Conservation (phyloP, 2,888 invertebrate genomes). For the Epistrophe eligans region DNA sequence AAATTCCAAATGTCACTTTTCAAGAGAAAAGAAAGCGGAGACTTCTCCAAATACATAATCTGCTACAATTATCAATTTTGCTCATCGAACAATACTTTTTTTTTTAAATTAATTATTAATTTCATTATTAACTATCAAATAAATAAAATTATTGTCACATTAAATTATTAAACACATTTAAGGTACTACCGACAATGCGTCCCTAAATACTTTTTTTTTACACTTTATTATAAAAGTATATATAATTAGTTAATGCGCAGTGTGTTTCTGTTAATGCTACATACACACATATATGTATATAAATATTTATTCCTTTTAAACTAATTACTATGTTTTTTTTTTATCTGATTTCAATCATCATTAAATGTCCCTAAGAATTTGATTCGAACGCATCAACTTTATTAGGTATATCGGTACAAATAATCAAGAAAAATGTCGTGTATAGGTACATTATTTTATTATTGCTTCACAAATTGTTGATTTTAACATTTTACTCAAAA, state of each 20-base stretch:
- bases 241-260: neutral
- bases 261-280: neutral
- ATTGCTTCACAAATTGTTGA: conserved; percentile 4
- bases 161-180: no score
- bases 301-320: conserved; percentile 54
- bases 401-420: neutral
- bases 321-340: conserved; percentile 3
- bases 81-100: no score
- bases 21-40: no score
- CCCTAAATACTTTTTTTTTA: no score
- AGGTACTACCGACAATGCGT: no score
- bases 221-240: neutral
- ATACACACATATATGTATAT: neutral
- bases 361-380: conserved; percentile 1
- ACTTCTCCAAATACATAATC: no score
- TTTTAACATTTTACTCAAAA: conserved; percentile 16
- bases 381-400: neutral
- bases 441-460: neutral
- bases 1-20: no score
- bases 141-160: no score
- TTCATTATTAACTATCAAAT: no score
- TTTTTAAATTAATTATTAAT: no score
- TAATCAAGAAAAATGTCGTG: neutral
- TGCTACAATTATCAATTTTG: no score
- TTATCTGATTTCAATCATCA: conserved; percentile 22